Evolutionary conservation across 64 coral and sea anemone genomes (phyloP).

Genomic region (Catalaphyllia jardinei): DNA sequence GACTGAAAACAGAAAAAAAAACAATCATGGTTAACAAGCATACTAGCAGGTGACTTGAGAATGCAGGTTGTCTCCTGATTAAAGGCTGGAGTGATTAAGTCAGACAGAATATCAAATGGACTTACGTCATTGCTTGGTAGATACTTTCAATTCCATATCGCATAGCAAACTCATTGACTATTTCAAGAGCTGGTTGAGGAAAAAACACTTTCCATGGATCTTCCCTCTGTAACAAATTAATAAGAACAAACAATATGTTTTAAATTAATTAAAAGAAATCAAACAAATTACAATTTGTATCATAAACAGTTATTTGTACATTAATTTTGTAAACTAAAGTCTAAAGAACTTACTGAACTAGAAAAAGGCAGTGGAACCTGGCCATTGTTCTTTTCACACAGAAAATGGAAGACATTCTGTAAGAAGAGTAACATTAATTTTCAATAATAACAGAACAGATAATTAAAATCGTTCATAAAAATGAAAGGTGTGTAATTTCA

Average conservation of each 20-base stretch:
- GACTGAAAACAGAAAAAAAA: constrained; percentile 62
- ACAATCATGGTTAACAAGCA: neutral
- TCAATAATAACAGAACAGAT: neutral
- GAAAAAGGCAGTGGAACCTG: constrained; percentile 79
- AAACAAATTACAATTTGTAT: too few species aligned
- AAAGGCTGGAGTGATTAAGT: neutral
- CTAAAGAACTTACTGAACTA: constrained; percentile 51
- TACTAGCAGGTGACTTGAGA: neutral
- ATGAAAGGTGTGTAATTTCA: too few species aligned
- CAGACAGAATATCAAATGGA: neutral
- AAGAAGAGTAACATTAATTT: neutral
- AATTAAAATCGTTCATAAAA: neutral
- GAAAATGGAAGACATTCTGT: constrained; percentile 94
- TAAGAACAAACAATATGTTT: neutral
- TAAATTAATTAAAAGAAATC: too few species aligned
- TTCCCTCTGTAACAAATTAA: constrained; percentile 52
- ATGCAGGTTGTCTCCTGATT: neutral
- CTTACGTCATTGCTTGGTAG: constrained; percentile 99
- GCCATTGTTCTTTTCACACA: constrained; percentile 87
- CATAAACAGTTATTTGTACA: too few species aligned
- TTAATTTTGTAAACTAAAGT: neutral
- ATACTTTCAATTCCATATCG: constrained; percentile 99
- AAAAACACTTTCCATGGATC: constrained; percentile 98
- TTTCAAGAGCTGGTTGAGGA: constrained; percentile 68
- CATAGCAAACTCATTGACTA: constrained; percentile 99